Conservation (phyloP, 2,888 invertebrate genomes). For the Microctonus aethiopoides region DNA sequence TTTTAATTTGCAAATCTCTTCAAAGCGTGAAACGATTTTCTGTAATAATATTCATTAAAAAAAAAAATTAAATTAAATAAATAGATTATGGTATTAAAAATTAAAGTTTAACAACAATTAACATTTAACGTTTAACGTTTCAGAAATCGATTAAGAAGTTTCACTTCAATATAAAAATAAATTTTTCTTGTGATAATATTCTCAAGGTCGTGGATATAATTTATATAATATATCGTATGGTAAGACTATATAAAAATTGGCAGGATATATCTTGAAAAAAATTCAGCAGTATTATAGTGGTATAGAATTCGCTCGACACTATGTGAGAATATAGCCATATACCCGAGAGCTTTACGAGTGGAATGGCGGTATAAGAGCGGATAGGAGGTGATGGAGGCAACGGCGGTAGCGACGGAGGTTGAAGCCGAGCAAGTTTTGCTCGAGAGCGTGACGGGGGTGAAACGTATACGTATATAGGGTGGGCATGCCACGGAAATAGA, state of each 20-base stretch:
- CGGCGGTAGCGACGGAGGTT: conserved; percentile 28
- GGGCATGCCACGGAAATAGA: conserved; percentile 40
- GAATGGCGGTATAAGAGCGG: conserved; percentile 18
- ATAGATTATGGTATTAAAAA: too few relatives aligned
- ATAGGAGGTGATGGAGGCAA: conserved; percentile 18
- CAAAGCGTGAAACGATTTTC: conserved; percentile 2
- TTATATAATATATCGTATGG: too few relatives aligned
- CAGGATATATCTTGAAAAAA: conserved; percentile 33
- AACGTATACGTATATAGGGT: conserved; percentile 50
- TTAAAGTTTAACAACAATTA: too few relatives aligned
- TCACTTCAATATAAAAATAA: too few relatives aligned
- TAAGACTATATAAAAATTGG: neutral
- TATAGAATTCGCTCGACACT: conserved; percentile 31
- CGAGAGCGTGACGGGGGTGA: conserved; percentile 65
- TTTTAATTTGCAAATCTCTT: conserved; percentile 17
- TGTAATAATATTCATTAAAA: neutral
- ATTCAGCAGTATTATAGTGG: conserved; percentile 48
- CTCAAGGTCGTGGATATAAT: too few relatives aligned
- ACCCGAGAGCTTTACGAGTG: conserved; percentile 15
- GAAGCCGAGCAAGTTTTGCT: conserved; percentile 63
- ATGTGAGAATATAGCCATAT: conserved; percentile 55
- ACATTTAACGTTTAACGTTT: too few relatives aligned
- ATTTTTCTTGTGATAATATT: too few relatives aligned
- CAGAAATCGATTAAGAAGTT: too few relatives aligned
- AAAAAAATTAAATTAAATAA: neutral